Evolutionary conservation across 2,797 vertebrate genomes (phyloP).

Genomic region (Huso huso): DNA sequence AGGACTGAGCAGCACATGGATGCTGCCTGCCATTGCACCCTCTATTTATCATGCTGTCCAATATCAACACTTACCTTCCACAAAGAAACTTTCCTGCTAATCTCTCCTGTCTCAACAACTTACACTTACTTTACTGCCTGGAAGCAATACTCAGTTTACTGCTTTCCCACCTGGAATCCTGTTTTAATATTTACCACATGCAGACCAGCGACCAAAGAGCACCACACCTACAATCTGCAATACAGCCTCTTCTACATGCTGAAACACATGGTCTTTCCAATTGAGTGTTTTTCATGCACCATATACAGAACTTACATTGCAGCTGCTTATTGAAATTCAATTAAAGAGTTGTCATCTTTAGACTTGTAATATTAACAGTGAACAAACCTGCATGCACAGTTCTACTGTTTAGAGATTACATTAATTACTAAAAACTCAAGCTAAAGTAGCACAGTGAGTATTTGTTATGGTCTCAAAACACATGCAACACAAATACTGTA

Average conservation of each 20-base stretch:
- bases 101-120: neutral
- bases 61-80: conserved; percentile 9
- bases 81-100: neutral
- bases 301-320: no score
- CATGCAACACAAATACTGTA: no score
- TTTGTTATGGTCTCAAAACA: no score
- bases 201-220: neutral
- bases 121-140: neutral
- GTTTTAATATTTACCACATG: conserved; percentile 1
- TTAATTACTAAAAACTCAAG: neutral
- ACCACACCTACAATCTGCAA: neutral
- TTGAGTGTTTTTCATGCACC: no score
- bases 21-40: conserved; percentile 1
- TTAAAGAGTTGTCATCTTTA: no score
- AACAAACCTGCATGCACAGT: neutral
- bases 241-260: neutral
- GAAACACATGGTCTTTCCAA: no score
- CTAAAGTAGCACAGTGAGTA: no score
- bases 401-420: neutral
- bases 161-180: neutral
- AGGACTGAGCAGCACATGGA: no score
- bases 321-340: no score
- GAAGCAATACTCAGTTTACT: neutral
- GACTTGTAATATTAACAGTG: neutral
- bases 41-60: conserved; percentile 1